Conservation (phyloP, 2,797 vertebrate species). For the Poeciliopsis gracilis region DNA sequence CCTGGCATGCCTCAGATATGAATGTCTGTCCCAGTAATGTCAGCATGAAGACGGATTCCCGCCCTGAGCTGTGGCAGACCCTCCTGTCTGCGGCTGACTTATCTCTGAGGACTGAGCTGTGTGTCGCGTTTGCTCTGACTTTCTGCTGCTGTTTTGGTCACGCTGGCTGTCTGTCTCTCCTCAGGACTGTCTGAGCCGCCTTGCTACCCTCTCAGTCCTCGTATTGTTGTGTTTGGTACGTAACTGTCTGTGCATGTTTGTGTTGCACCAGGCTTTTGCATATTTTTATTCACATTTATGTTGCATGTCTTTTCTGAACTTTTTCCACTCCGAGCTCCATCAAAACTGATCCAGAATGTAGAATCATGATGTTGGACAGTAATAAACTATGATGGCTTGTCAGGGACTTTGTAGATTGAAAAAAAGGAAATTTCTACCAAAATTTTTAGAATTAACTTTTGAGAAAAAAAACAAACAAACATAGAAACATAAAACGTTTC, state of each 20-base stretch:
- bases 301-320: constrained; percentile 38
- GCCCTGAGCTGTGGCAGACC: constrained; percentile 20
- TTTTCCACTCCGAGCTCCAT: constrained; percentile 1
- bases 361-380: neutral
- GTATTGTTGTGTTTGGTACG: constrained; percentile 87
- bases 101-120: constrained; percentile 38
- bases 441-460: too few species aligned
- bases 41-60: constrained; percentile 12
- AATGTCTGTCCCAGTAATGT: constrained; percentile 23
- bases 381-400: too few species aligned
- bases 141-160: constrained; percentile 68
- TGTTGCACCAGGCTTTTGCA: constrained; percentile 27
- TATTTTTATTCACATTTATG: constrained; percentile 16
- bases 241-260: constrained; percentile 67
- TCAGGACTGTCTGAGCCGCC: constrained; percentile 77
- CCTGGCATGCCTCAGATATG: constrained; percentile 56
- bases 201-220: constrained; percentile 84
- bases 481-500: too few species aligned
- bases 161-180: constrained; percentile 78
- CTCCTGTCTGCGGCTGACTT: constrained; percentile 49
- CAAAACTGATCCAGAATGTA: constrained; percentile 7
- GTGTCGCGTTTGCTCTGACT: constrained; percentile 45
- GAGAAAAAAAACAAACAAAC: too few species aligned
- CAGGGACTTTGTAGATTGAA: neutral
- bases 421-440: too few species aligned